Percentiles rank a stretch among this genome's conserved stretches.
phyloP scores from a whole-genome alignment of 2,113 vertebrate genomes.

The Penelope pileata region DNA sequence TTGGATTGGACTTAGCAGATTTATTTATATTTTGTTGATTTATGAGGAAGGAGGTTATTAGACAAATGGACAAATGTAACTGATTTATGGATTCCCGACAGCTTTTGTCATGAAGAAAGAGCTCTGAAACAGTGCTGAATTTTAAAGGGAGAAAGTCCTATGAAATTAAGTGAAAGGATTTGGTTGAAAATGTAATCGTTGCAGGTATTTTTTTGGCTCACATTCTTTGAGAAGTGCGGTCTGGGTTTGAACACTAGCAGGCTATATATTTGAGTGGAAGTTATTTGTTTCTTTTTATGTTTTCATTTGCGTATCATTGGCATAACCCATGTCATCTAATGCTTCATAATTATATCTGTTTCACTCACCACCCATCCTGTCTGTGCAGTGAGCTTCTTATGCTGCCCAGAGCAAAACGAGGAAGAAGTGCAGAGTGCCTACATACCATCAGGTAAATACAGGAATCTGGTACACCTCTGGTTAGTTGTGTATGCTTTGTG shows the following conservation, averaged over 20 bases:
- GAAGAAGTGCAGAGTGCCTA: slow-evolving; percentile 98
- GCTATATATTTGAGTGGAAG: slow-evolving; percentile 67
- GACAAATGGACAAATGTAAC: background rate
- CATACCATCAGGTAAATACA: slow-evolving; percentile 98
- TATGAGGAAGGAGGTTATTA: background rate
- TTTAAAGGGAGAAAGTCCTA: background rate
- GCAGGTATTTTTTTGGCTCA: slow-evolving; percentile 37
- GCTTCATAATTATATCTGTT: slow-evolving; percentile 82
- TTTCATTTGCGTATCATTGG: slow-evolving; percentile 76
- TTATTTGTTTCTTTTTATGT: slow-evolving; percentile 81
- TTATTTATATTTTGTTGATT: background rate
- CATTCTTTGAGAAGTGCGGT: slow-evolving; percentile 33
- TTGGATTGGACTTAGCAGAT: background rate
- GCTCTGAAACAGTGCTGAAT: background rate
- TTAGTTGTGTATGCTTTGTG: slow-evolving; percentile 21
- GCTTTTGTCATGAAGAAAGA: background rate
- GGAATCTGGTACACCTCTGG: slow-evolving; percentile 66
- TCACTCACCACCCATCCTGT: slow-evolving; percentile 89
- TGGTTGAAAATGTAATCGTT: background rate
- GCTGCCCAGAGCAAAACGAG: slow-evolving; percentile 98
- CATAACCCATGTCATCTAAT: slow-evolving; percentile 86
- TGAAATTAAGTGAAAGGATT: background rate
- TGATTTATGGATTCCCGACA: background rate
- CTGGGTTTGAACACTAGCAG: slow-evolving; percentile 45
- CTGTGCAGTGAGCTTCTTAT: slow-evolving; percentile 97